These are phyloP conservation scores for Scaptomyza pallida DNA, from an alignment of 1,140 invertebrate species.

Conservation along the genomic window DNA sequence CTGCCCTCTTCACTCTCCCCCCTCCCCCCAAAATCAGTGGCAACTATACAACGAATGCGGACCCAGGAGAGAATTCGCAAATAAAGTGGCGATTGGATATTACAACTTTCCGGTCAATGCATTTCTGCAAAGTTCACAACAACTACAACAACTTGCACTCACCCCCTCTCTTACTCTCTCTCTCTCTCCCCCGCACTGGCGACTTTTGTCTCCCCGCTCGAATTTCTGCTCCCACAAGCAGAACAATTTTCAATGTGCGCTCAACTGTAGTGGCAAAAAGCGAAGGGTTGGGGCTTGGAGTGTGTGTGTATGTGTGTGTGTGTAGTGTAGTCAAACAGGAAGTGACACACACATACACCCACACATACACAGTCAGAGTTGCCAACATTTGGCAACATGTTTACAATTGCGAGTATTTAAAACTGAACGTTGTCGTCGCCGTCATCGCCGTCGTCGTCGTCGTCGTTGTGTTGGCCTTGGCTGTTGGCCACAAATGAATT, in stretches of 20 bases:
- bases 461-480: conserved; percentile 65
- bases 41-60: neutral
- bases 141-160: conserved; percentile 18
- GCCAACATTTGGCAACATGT: conserved; percentile 73
- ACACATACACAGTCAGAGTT: neutral
- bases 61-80: conserved; percentile 47
- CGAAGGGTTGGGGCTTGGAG: conserved; percentile 21
- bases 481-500: conserved; percentile 75
- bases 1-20: neutral
- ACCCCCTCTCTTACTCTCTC: neutral
- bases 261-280: conserved; percentile 79
- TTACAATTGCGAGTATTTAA: conserved; percentile 69
- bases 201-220: neutral
- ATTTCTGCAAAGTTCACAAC: conserved; percentile 81
- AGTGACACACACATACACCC: conserved; percentile 23
- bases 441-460: too few relatives aligned
- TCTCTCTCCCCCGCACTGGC: too few relatives aligned
- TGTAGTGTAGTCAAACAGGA: conserved; percentile 37
- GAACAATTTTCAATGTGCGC: conserved; percentile 79
- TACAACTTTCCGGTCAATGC: conserved; percentile 81
- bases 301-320: neutral
- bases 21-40: neutral
- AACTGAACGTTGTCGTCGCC: conserved; percentile 37
- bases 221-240: conserved; percentile 76
- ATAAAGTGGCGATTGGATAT: conserved; percentile 82